Conservation (phyloP, 2,888 invertebrate genomes). For the Cantharis nigra region DNA sequence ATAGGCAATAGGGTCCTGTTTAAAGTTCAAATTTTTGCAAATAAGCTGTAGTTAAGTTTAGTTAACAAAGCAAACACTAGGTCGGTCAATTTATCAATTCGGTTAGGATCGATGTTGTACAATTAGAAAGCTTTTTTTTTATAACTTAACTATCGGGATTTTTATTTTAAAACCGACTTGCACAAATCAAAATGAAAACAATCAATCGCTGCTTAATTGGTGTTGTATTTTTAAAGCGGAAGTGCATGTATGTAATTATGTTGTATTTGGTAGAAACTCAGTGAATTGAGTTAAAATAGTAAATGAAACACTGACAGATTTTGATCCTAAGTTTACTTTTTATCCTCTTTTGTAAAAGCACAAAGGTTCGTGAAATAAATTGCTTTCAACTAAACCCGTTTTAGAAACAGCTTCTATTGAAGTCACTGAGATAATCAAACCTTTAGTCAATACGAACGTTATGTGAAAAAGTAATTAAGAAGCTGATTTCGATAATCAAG, state of each 20-base stretch:
- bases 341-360: slow-evolving; percentile 15
- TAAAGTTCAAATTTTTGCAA: no score
- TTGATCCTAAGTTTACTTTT: slow-evolving; percentile 14
- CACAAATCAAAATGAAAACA: not conserved
- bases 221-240: not conserved
- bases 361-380: slow-evolving; percentile 23
- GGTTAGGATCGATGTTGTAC: not conserved
- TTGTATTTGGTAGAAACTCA: not conserved
- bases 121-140: not conserved
- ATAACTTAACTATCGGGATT: no score
- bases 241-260: not conserved
- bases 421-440: slow-evolving; percentile 18
- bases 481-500: slow-evolving; percentile 11
- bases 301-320: slow-evolving; percentile 14
- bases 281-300: not conserved
- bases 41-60: no score
- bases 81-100: not conserved
- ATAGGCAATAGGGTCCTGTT: no score
- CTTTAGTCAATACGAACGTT: slow-evolving; percentile 17
- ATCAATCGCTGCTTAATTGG: not conserved
- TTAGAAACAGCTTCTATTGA: slow-evolving; percentile 15
- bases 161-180: no score
- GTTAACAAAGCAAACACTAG: not conserved
- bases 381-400: slow-evolving; percentile 24
- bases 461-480: slow-evolving; percentile 20